phyloP scores from a whole-genome alignment of 2,888 invertebrate genomes.

The Andrena fulva region DNA sequence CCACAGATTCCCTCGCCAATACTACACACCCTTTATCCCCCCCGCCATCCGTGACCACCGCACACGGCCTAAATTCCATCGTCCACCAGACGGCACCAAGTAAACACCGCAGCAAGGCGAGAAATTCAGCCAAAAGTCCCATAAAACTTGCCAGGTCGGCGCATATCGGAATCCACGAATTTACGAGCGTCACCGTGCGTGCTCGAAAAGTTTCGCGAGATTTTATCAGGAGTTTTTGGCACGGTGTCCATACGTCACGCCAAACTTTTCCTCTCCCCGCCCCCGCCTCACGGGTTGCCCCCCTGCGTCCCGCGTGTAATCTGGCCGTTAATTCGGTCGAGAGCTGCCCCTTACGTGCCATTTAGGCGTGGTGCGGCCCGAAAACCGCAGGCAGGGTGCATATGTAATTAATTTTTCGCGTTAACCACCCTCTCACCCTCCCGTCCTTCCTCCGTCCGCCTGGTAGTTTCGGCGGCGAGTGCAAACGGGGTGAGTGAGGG shows the following conservation, averaged over 20 bases:
- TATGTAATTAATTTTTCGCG: constrained; percentile 69
- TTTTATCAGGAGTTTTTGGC: constrained; percentile 34
- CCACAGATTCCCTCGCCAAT: too few species aligned
- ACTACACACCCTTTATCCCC: background rate
- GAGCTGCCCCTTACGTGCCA: constrained; percentile 18
- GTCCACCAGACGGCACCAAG: constrained; percentile 13
- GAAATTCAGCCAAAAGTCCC: constrained; percentile 23
- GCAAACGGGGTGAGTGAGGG: background rate
- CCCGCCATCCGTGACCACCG: background rate
- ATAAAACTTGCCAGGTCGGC: constrained; percentile 36
- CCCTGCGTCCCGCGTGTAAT: constrained; percentile 33
- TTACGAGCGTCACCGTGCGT: constrained; percentile 39
- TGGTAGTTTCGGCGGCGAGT: background rate
- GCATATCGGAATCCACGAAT: constrained; percentile 47
- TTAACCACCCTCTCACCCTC: constrained; percentile 19
- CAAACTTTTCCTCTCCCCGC: background rate
- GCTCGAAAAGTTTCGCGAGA: constrained; percentile 39
- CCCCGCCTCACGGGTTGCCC: background rate
- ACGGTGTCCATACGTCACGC: constrained; percentile 12
- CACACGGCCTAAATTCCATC: constrained; percentile 25
- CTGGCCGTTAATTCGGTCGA: constrained; percentile 42
- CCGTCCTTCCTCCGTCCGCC: background rate
- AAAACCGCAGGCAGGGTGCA: constrained; percentile 49
- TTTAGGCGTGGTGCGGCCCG: constrained; percentile 18
- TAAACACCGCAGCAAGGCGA: constrained; percentile 28